Base-by-base conservation (phyloP, 92 coral and sea anemone genomes). In the Epizoanthus ramosus region DNA sequence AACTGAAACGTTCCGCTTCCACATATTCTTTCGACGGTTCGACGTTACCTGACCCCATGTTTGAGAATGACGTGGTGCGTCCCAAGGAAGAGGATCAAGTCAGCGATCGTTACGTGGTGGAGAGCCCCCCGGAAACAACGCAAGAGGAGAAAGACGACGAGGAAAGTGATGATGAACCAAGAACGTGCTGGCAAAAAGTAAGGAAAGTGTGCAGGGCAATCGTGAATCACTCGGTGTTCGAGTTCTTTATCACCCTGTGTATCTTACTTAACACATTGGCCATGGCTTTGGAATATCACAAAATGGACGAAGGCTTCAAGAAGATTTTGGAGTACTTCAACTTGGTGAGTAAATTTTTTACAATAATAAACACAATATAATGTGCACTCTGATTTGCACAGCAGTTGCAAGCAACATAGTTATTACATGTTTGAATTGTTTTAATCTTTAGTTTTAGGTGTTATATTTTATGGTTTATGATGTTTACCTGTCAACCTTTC, bases 191-290 rank as follows among this genome's bases (percentile, higher is more conserved):
- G 82, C 76, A 67, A 37, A 80, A 54, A 41, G 33, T 53, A n/a
- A 18, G 22, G 5, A 58, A 25, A 19, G 63, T 6, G 10, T 80
- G 85, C 39, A 67, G 53, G 33, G 68, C 57, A 3, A 45, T 97
- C 4, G 99, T 97, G 52, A 91, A 87, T 45, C 71, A 84, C 45
- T 81, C 99, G n/a, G 58, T 85, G 0, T 97, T 97, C 45, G 99
- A 97, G 89, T 91, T 94, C 24, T 90, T 97, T 37, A 97, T 97
- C 25, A 97, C 99, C 8, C 79, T 93, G 57, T 97, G 99, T 77
- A 97, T 97, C 69, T 84, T 97, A 75, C 89, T 97, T n/a, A 97
- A 97, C 75, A 97, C 99, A 3, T 69, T 92, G 58, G 98, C 98
- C 28, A 97, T 97, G 99, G 97, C 99, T 4, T 33, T 91, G 56